A percentile compares a stretch with the other conserved stretches of the same genome.
These are phyloP conservation scores for Phyllostomus hastatus DNA, from an alignment of 2,113 vertebrate species.

Conservation along the genomic window DNA sequence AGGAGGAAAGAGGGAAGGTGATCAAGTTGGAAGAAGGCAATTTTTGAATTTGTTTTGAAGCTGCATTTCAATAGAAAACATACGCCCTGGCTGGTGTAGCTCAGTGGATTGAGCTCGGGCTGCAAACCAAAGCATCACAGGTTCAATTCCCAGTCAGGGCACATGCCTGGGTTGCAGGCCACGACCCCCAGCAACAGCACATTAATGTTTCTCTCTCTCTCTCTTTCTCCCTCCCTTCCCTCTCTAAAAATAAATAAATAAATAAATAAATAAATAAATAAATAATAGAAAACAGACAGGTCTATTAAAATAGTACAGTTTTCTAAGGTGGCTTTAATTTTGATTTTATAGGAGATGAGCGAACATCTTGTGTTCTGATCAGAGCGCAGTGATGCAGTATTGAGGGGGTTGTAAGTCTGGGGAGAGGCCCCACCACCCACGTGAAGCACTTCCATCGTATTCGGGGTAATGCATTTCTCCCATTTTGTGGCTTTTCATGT, in stretches of 20 bases:
- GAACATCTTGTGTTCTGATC: background rate
- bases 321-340: conserved; percentile 8
- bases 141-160: no score
- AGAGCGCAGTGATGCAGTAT: rapidly evolving
- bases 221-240: no score
- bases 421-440: rapidly evolving
- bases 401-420: rapidly evolving
- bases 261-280: no score
- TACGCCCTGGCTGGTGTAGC: no score
- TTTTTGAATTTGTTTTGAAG: background rate
- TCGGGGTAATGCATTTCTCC: background rate
- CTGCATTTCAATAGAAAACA: background rate
- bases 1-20: background rate
- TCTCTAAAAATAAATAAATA: no score
- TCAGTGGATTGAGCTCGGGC: no score
- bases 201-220: no score
- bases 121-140: no score
- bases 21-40: background rate
- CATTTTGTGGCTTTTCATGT: background rate
- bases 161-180: no score
- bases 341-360: background rate
- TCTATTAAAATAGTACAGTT: background rate
- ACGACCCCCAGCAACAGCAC: no score
- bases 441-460: background rate
- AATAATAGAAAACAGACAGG: background rate